Conservation (phyloP, 2,797 vertebrate genomes). For the Argyrosomus regius region DNA sequence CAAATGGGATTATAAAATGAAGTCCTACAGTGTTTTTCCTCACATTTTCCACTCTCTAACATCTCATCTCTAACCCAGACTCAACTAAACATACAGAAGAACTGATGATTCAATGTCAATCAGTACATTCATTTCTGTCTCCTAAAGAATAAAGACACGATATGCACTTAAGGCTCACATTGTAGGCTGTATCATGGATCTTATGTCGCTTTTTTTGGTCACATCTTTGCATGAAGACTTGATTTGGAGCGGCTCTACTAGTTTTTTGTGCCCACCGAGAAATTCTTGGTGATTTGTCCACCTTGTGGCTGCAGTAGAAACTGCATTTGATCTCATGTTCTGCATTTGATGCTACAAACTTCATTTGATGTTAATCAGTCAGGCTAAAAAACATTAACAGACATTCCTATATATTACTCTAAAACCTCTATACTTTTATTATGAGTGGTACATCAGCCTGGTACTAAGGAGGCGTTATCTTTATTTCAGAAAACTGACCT, state of each 20-base stretch:
- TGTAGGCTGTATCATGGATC: not conserved
- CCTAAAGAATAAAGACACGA: not conserved
- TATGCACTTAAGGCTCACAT: not conserved
- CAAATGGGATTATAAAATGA: not conserved
- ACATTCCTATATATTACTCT: too few relatives aligned
- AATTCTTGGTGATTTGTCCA: not conserved
- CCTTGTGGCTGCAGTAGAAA: conserved; percentile 28
- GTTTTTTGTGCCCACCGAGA: not conserved
- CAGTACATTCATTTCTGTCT: too few relatives aligned
- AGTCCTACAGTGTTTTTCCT: not conserved
- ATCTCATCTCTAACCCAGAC: not conserved
- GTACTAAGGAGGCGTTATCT: not conserved
- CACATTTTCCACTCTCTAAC: not conserved
- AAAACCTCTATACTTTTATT: not conserved
- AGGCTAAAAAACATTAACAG: not conserved
- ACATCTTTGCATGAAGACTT: not conserved
- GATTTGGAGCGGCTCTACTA: not conserved
- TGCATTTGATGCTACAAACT: not conserved
- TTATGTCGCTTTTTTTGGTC: not conserved
- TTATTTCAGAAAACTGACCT: not conserved
- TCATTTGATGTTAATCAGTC: not conserved
- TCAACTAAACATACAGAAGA: not conserved
- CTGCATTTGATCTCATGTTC: not conserved
- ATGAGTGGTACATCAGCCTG: not conserved
- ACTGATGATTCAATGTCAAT: too few relatives aligned